phyloP scores from a whole-genome alignment of 2,888 invertebrate species.

The Gymnocheta viridis region DNA sequence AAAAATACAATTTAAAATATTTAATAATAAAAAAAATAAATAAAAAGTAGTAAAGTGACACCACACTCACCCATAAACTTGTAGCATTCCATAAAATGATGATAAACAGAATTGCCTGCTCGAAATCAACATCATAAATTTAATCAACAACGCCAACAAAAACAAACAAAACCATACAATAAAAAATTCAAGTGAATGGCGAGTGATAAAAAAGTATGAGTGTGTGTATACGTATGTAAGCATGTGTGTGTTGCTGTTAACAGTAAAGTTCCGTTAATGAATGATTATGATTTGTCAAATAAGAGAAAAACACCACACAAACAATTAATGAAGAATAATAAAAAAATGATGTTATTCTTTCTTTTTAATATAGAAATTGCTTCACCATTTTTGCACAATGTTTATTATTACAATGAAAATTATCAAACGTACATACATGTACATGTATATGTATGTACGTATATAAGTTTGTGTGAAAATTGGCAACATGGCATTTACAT shows the following conservation, averaged over 20 bases:
- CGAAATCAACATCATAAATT: constrained; percentile 33
- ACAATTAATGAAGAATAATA: constrained; percentile 6
- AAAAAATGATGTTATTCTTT: neutral
- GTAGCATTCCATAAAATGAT: constrained; percentile 8
- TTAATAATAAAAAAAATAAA: too few relatives aligned
- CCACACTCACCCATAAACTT: neutral
- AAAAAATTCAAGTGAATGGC: neutral
- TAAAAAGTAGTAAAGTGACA: constrained; percentile 9
- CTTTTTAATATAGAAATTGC: neutral
- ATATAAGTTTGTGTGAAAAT: constrained; percentile 33
- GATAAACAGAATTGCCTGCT: constrained; percentile 29
- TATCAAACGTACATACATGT: neutral
- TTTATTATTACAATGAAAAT: constrained; percentile 8
- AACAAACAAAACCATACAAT: neutral
- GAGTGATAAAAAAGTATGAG: neutral
- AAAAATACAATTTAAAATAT: too few relatives aligned
- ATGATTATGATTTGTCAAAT: constrained; percentile 65
- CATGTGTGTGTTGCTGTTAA: neutral
- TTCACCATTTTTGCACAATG: constrained; percentile 56
- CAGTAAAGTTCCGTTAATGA: constrained; percentile 42
- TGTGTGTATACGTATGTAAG: neutral
- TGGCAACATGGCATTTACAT: constrained; percentile 56
- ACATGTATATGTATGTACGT: neutral
- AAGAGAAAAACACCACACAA: neutral
- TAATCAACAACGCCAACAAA: neutral